phyloP scores from a whole-genome alignment of 2,888 invertebrate genomes.

The Tipula vernalis region DNA sequence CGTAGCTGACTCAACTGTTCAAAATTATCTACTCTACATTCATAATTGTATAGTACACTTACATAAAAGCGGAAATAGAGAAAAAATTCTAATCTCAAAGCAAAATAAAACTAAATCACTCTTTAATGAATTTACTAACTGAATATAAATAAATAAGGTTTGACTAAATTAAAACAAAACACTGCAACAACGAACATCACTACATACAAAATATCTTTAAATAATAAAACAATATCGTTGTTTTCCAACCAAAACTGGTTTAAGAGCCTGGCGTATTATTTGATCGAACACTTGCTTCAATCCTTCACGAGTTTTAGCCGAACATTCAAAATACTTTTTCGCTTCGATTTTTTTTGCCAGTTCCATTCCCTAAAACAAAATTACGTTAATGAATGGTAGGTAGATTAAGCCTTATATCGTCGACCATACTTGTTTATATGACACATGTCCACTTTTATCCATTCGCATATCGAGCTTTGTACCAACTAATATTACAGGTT shows the following conservation, averaged over 20 bases:
- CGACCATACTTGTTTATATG: background rate
- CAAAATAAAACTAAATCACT: background rate
- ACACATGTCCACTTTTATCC: background rate
- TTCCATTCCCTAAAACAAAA: background rate
- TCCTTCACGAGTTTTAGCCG: background rate
- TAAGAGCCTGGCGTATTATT: background rate
- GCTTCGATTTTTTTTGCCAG: background rate
- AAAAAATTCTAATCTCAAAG: background rate
- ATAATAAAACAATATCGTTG: no score
- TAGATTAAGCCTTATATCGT: background rate
- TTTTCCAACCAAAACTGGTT: background rate
- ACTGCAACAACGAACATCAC: background rate
- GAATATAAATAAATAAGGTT: background rate
- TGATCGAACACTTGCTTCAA: background rate
- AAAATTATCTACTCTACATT: no score
- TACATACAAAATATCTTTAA: background rate
- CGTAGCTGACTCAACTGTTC: no score
- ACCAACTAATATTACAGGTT: background rate
- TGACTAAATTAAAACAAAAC: background rate
- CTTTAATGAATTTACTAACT: background rate
- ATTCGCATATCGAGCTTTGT: background rate
- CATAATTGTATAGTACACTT: no score
- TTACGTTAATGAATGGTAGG: no score
- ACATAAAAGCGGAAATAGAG: no score
- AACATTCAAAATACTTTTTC: background rate